Conservation (phyloP, 2,888 invertebrate species). For the Phorcus lineatus region DNA sequence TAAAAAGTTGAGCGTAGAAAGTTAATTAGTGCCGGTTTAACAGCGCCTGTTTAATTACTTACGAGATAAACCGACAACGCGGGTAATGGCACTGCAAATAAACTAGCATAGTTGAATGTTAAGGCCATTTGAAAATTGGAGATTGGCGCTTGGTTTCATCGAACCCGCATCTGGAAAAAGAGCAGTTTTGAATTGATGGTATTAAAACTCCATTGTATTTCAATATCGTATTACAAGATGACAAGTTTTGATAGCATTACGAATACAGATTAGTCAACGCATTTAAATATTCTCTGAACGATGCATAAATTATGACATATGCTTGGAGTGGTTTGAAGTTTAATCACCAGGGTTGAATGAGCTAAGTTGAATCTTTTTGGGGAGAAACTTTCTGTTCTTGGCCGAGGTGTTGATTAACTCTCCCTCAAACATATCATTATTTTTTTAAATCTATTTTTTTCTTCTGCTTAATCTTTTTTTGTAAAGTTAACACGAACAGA, state of each 20-base stretch:
- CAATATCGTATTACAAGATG: slow-evolving; percentile 13
- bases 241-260: not conserved
- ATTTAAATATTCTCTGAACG: too few relatives aligned
- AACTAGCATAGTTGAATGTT: not conserved
- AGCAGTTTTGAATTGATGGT: not conserved
- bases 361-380: too few relatives aligned
- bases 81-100: slow-evolving; percentile 3
- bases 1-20: not conserved
- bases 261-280: not conserved
- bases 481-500: too few relatives aligned
- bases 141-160: not conserved
- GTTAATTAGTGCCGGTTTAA: slow-evolving; percentile 5
- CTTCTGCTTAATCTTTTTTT: too few relatives aligned
- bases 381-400: too few relatives aligned
- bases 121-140: too few relatives aligned
- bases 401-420: too few relatives aligned
- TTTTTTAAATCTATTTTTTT: too few relatives aligned
- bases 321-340: too few relatives aligned
- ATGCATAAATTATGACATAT: too few relatives aligned
- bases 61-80: not conserved
- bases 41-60: not conserved
- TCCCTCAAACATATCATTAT: too few relatives aligned
- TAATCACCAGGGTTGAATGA: too few relatives aligned
- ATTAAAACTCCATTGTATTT: slow-evolving; percentile 1
- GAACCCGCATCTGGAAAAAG: not conserved